Evolutionary conservation across 2,888 invertebrate species (phyloP), one percentile per base, ranked within the genome.

Genomic region (Oxyscelio sp.): DNA sequence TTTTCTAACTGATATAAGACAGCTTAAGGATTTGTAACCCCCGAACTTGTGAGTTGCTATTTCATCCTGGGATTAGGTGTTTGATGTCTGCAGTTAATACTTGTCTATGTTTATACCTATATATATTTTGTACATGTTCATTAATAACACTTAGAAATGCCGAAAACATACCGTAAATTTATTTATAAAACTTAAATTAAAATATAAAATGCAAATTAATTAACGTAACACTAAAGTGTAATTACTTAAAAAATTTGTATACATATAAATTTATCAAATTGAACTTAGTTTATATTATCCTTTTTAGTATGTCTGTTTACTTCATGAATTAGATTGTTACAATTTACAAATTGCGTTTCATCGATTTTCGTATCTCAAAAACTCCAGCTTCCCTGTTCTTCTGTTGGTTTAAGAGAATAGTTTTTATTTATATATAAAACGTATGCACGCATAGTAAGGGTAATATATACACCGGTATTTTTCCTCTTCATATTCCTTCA

Each of bases 41-140:
- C 38, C 68, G 70, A 45, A 68, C 73, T 73, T 75, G 68, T 45
- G 48, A 75, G 63, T 74, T 54, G 59, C 75, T 75, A 71, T 77
- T 77, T 85, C 77, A 85, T 85, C 77, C 80, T 48, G 31, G 74
- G 78, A 81, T 85, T 77, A 71, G 81, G 17, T 71, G 70, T 82
- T 77, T 77, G 75, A 75, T 63, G 70, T 58, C 70, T 48, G 43
- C 48, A 80, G 73, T 80, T 63, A 38, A 59, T 82, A 58, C 38
- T 27, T 34, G 50, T 34, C 58, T 27, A 13, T 9, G 48, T n/a
- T n/a, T n/a, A n/a, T n/a, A n/a, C n/a, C n/a, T 45, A 50, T 21
- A 21, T 15, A 15, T 50, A 21, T 50, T 58, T 66, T 22, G 24
- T 58, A 56, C 19, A 66, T 17, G 48, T 38, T 48, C 48, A 34